Evolutionary conservation across 1,140 invertebrate genomes (phyloP), one percentile per base, ranked within the genome.

Genomic region (Lysiphlebus fabarum): DNA sequence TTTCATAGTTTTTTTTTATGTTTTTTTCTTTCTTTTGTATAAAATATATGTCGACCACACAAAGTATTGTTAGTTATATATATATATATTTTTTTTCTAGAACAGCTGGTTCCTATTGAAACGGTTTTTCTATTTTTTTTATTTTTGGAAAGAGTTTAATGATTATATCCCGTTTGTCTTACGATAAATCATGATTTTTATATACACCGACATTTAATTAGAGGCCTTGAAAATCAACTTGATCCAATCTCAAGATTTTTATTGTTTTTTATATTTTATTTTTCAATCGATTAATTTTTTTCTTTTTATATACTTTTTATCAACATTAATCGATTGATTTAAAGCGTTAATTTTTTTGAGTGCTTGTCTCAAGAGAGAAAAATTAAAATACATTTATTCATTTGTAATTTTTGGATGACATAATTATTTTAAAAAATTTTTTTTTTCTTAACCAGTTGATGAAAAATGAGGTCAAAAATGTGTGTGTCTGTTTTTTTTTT

Each of bases 381-480:
- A 7, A 45, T 14, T 2, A 14, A 45, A 14, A 45, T 10, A 45
- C 1, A 12, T n/a, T 45, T n/a, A 7, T 14, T n/a, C 14, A 1
- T 45, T n/a, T 45, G 11, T 7, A 10, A 2, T 42, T 9, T 10
- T 9, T 10, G n/a, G 9, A 45, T n/a, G 7, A 14, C 44, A n/a
- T 45, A 45, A 45, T 45, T 6, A 3, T 12, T 45, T 45, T 45
- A n/a, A n/a, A n/a, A n/a, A n/a, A n/a, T n/a, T n/a, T n/a, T n/a
- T 17, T 45, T 45, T 12, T 14, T 45, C 17, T 2, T 26, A 26
- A 4, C 17, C 17, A 26, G 17, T 26, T 4, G 17, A 26, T 26
- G 38, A 40, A 40, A 8, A 51, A 51, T n/a, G 34, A 51, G 49
- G 49, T 51, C 49, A 51, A 36, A 51, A 51, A 51, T 51, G 36